Evolutionary conservation across 1,140 invertebrate species (phyloP).

Genomic region (Drosophila virilis): DNA sequence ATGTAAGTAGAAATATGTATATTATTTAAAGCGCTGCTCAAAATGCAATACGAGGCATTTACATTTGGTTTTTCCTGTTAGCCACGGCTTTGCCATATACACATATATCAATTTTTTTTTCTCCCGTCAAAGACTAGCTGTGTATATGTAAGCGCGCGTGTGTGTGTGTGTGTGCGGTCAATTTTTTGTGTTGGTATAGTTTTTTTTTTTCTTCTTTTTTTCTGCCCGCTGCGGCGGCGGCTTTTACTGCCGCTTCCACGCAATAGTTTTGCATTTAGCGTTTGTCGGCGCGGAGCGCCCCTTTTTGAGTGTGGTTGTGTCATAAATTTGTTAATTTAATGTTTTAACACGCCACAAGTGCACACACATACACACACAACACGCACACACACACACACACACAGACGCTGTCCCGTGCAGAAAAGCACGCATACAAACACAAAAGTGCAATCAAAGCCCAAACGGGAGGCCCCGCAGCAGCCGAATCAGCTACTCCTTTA

Average conservation of each 20-base stretch:
- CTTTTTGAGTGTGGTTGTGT: slow-evolving; percentile 14
- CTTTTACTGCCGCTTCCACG: slow-evolving; percentile 23
- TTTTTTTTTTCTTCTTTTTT: slow-evolving; percentile 23
- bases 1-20: slow-evolving; percentile 31
- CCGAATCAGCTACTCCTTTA: slow-evolving; percentile 3
- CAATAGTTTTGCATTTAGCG: slow-evolving; percentile 10
- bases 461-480: background rate
- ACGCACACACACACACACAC: background rate
- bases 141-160: background rate
- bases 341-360: slow-evolving; percentile 35
- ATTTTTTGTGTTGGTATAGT: slow-evolving; percentile 30
- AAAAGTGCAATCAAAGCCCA: slow-evolving; percentile 33
- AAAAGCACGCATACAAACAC: slow-evolving; percentile 9
- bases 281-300: slow-evolving; percentile 1
- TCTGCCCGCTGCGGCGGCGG: slow-evolving; percentile 13
- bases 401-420: background rate
- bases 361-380: background rate
- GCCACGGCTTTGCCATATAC: slow-evolving; percentile 13
- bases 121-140: slow-evolving; percentile 6
- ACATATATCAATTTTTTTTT: slow-evolving; percentile 1
- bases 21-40: background rate
- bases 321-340: slow-evolving; percentile 53
- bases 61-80: background rate
- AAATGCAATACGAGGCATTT: background rate
- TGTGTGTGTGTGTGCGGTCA: slow-evolving; percentile 19